phyloP scores from a whole-genome alignment of 2,888 invertebrate species.

The Oscheius onirici region DNA sequence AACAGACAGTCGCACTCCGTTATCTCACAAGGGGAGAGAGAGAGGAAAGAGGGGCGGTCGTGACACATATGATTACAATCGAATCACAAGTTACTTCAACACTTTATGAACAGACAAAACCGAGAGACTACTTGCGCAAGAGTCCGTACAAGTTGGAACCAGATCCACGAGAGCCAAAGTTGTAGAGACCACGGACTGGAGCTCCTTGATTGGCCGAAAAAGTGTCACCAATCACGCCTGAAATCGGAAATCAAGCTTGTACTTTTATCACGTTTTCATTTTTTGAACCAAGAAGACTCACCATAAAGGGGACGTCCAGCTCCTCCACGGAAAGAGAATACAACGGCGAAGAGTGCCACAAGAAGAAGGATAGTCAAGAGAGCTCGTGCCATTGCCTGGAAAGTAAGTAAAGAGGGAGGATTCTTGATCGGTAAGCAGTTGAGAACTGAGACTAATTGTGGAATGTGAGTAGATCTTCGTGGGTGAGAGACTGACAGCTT shows the following conservation, averaged over 20 bases:
- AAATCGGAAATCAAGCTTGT: not conserved
- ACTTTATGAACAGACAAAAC: conserved; percentile 4
- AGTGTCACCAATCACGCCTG: conserved; percentile 24
- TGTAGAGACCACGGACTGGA: conserved; percentile 18
- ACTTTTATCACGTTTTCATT: not conserved
- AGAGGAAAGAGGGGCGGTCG: not conserved
- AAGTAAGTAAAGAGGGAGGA: not conserved
- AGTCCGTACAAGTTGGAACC: not conserved
- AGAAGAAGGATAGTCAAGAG: conserved; percentile 3
- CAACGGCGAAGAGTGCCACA: conserved; percentile 13
- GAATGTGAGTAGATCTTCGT: not conserved
- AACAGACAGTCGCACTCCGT: conserved; percentile 12
- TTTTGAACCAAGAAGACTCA: conserved; percentile 14
- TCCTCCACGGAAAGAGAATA: conserved; percentile 24
- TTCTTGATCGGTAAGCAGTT: not conserved
- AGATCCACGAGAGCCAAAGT: conserved; percentile 7
- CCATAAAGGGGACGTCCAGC: conserved; percentile 32
- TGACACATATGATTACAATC: conserved; percentile 10
- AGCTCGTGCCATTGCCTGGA: conserved; percentile 2
- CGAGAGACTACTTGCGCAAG: not conserved
- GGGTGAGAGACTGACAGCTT: conserved; percentile 18
- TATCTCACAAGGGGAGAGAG: conserved; percentile 3
- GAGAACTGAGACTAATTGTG: conserved; percentile 4
- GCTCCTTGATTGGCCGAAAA: conserved; percentile 7
- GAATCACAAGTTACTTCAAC: not conserved